phyloP scores from a whole-genome alignment of 2,888 invertebrate species.

The Eulithis testata region DNA sequence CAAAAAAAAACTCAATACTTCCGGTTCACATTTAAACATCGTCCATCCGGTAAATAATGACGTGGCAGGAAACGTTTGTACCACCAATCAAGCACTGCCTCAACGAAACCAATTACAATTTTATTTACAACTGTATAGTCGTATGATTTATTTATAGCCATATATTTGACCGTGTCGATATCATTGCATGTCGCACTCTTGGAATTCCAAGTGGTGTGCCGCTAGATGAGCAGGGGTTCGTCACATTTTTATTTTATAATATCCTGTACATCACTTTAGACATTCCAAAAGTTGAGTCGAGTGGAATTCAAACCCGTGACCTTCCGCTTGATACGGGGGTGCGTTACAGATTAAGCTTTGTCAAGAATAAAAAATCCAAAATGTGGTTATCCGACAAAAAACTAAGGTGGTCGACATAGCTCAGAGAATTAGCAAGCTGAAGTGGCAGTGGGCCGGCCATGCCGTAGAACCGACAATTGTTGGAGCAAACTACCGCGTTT shows the following conservation, averaged over 20 bases:
- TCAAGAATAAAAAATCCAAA: too few species aligned
- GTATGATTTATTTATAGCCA: conserved; percentile 42
- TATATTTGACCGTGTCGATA: conserved; percentile 64
- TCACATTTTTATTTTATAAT: conserved; percentile 47
- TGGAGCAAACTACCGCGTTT: too few species aligned
- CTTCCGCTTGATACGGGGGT: too few species aligned
- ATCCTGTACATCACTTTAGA: too few species aligned
- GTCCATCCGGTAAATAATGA: conserved; percentile 7
- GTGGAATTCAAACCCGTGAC: too few species aligned
- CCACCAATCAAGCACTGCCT: conserved; percentile 19
- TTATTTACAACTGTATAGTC: conserved; percentile 20
- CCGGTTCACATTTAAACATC: neutral
- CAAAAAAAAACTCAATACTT: neutral
- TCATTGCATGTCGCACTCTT: conserved; percentile 63
- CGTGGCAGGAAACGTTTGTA: conserved; percentile 15
- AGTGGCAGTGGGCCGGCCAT: too few species aligned
- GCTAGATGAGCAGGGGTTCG: conserved; percentile 49
- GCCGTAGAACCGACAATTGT: too few species aligned
- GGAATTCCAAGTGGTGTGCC: conserved; percentile 59
- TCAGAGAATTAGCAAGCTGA: too few species aligned
- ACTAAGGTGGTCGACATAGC: too few species aligned
- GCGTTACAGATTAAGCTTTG: too few species aligned
- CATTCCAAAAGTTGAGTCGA: too few species aligned
- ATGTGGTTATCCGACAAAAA: too few species aligned
- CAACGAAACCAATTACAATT: conserved; percentile 34